Conservation (phyloP, 2,797 vertebrate genomes). For the Enteromius radiatus region DNA sequence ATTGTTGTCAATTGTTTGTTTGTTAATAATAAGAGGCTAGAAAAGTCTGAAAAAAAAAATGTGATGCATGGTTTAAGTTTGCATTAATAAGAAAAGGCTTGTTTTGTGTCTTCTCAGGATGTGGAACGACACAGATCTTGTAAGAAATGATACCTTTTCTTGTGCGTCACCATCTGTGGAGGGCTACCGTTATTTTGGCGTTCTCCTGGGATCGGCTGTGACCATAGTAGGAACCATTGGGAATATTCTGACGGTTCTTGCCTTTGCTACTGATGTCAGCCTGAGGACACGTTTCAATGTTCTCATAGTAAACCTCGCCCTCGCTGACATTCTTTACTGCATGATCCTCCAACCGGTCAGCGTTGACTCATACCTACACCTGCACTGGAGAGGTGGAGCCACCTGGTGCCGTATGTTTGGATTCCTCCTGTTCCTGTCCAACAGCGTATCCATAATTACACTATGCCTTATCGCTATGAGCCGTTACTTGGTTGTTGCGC, state of each 20-base stretch:
- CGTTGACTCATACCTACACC: conserved; percentile 86
- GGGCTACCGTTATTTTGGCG: conserved; percentile 83
- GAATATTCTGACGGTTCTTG: conserved; percentile 86
- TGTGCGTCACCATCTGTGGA: conserved; percentile 83
- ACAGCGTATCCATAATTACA: conserved; percentile 87
- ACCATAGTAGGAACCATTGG: conserved; percentile 82
- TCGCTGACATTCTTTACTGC: conserved; percentile 88
- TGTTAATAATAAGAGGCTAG: too few relatives aligned
- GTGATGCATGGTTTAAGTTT: not conserved
- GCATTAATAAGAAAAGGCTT: not conserved
- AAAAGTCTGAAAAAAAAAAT: too few relatives aligned
- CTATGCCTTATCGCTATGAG: conserved; percentile 85
- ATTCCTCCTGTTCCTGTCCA: conserved; percentile 87
- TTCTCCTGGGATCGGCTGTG: conserved; percentile 83
- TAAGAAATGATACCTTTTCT: conserved; percentile 77
- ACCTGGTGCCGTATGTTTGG: conserved; percentile 84
- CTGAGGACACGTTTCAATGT: conserved; percentile 87
- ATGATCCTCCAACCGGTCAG: conserved; percentile 86
- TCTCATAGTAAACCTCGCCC: conserved; percentile 86
- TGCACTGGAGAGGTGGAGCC: conserved; percentile 80
- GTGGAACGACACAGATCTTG: conserved; percentile 72
- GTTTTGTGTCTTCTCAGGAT: conserved; percentile 60
- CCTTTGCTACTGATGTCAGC: conserved; percentile 76
- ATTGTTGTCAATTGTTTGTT: too few relatives aligned
- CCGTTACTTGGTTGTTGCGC: conserved; percentile 85